Percentiles rank a stretch among this genome's conserved stretches.
Evolutionary conservation across 1,140 invertebrate species (phyloP).

Genomic region (Atta cephalotes): DNA sequence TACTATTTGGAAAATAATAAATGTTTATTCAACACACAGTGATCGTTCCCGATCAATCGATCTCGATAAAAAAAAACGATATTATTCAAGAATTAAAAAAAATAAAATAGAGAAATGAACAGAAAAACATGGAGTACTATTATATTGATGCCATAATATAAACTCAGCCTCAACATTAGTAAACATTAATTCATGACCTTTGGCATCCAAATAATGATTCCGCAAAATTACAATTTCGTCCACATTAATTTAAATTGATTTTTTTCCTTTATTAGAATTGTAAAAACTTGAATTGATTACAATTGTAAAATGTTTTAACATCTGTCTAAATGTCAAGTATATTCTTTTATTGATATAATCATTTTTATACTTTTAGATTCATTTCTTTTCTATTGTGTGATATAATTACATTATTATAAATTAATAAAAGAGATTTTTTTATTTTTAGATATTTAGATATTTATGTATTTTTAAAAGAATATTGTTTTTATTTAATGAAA

Average conservation of each 20-base stretch:
- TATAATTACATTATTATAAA: not conserved
- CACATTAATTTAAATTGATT: constrained; percentile 17
- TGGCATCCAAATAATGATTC: constrained; percentile 25
- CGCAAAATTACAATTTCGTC: not conserved
- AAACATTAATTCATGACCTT: constrained; percentile 67
- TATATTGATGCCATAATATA: not conserved
- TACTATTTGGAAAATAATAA: constrained; percentile 73
- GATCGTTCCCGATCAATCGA: constrained; percentile 67
- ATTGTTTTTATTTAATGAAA: constrained; percentile 5
- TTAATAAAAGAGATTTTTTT: not conserved
- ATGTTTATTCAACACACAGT: constrained; percentile 46
- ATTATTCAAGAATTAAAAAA: constrained; percentile 19
- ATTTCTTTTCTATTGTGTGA: not conserved
- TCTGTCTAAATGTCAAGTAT: constrained; percentile 9
- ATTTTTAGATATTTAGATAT: not conserved
- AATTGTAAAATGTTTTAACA: constrained; percentile 20
- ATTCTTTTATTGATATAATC: not conserved
- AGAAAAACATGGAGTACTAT: not conserved
- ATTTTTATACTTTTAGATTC: not conserved
- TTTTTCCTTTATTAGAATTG: constrained; percentile 50
- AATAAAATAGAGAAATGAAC: constrained; percentile 2
- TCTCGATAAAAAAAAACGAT: constrained; percentile 12
- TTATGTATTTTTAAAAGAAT: not conserved
- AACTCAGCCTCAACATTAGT: constrained; percentile 47
- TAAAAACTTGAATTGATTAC: constrained; percentile 22